Conservation (phyloP, 2,797 vertebrate species). For the Poeciliopsis turneri region DNA sequence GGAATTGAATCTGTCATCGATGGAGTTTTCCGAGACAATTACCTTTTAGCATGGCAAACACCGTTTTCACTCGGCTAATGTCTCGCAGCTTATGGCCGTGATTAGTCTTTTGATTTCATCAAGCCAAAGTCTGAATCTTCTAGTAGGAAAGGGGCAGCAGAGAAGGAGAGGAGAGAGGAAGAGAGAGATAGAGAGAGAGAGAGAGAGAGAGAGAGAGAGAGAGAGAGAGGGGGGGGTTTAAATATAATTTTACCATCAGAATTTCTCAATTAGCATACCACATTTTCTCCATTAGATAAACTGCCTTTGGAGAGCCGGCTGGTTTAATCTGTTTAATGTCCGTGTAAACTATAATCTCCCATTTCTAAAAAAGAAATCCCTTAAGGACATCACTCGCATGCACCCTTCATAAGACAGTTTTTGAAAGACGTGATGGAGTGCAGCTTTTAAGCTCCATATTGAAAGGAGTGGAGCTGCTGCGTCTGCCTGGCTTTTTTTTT, state of each 20-base stretch:
- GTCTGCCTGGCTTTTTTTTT: constrained; percentile 63
- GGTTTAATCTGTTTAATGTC: constrained; percentile 85
- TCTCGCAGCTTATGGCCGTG: constrained; percentile 77
- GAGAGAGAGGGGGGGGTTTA: constrained; percentile 51
- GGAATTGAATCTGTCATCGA: constrained; percentile 98
- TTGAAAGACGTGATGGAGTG: constrained; percentile 78
- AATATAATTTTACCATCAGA: constrained; percentile 81
- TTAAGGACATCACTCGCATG: constrained; percentile 81
- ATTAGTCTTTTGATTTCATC: constrained; percentile 83
- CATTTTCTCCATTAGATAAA: constrained; percentile 86
- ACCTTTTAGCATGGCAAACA: constrained; percentile 94
- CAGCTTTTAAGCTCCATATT: constrained; percentile 74
- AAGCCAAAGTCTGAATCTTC: constrained; percentile 71
- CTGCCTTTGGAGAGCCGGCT: constrained; percentile 83
- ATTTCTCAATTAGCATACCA: constrained; percentile 85
- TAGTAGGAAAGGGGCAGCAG: constrained; percentile 41
- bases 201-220: constrained; percentile 13
- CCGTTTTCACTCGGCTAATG: constrained; percentile 84
- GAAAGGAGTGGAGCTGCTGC: constrained; percentile 63
- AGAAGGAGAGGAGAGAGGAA: constrained; percentile 10
- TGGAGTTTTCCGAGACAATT: constrained; percentile 89
- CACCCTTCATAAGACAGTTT: constrained; percentile 76
- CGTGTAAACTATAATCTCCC: constrained; percentile 84
- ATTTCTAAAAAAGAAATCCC: constrained; percentile 83
- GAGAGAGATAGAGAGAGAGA: constrained; percentile 5